Conservation (phyloP, 2,113 vertebrate species). For the Corydoras maculifer region DNA sequence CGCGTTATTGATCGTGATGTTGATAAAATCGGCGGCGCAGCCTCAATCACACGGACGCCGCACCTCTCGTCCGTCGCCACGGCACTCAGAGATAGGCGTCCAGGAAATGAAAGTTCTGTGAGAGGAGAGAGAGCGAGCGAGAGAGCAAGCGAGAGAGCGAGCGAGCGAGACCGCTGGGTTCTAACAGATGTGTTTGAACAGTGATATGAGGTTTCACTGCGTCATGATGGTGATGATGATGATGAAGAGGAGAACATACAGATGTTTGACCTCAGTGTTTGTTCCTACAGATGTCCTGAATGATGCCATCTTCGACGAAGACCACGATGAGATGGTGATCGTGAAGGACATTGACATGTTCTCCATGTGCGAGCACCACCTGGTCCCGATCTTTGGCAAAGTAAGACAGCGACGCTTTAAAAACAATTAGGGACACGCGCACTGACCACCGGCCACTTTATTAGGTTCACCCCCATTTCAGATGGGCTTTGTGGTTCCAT, state of each 20-base stretch:
- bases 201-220: conserved; percentile 27
- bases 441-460: background rate
- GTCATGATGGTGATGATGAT: background rate
- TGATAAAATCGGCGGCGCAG: background rate
- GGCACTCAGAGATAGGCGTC: conserved; percentile 49
- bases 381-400: conserved; percentile 94
- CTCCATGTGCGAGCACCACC: conserved; percentile 98
- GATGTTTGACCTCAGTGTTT: background rate
- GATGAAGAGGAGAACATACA: background rate
- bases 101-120: conserved; percentile 68
- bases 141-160: conserved; percentile 29
- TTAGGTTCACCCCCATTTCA: too few relatives aligned
- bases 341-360: conserved; percentile 99
- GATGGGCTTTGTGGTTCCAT: too few relatives aligned
- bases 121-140: conserved; percentile 20
- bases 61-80: conserved; percentile 31
- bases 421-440: background rate
- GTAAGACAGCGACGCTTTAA: conserved; percentile 58
- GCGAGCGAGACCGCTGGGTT: conserved; percentile 4
- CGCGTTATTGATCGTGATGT: background rate
- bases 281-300: conserved; percentile 82
- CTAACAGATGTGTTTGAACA: conserved; percentile 60
- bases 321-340: conserved; percentile 99
- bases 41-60: background rate
- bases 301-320: conserved; percentile 96